Conservation (phyloP, 2,797 vertebrate genomes). For the Typhlichthys eigenmanni region DNA sequence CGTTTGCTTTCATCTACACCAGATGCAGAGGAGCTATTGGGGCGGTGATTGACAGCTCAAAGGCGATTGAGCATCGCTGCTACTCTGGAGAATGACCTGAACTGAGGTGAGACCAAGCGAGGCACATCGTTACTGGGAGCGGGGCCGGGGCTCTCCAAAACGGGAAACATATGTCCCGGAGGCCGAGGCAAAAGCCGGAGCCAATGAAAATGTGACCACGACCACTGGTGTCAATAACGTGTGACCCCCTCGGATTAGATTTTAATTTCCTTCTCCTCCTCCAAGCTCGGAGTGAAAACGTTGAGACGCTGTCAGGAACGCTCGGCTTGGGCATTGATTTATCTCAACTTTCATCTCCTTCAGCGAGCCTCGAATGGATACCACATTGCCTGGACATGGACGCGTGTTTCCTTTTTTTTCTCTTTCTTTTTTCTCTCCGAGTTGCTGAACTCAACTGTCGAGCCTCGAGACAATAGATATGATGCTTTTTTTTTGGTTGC, state of each 20-base stretch:
- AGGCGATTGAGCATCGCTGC: slow-evolving; percentile 1
- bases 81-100: slow-evolving; percentile 27
- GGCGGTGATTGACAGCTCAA: not conserved
- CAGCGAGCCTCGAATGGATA: slow-evolving; percentile 27
- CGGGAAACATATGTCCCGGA: slow-evolving; percentile 66
- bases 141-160: slow-evolving; percentile 48
- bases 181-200: slow-evolving; percentile 33
- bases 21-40: slow-evolving; percentile 49
- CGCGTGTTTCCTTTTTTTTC: no score
- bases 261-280: slow-evolving; percentile 59
- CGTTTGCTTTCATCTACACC: slow-evolving; percentile 50
- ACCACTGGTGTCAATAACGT: slow-evolving; percentile 60
- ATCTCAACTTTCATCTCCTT: slow-evolving; percentile 31
- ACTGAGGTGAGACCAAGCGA: not conserved
- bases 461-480: slow-evolving; percentile 2
- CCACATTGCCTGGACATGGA: slow-evolving; percentile 13
- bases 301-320: slow-evolving; percentile 37
- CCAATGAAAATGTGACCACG: slow-evolving; percentile 61
- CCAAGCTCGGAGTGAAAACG: slow-evolving; percentile 26
- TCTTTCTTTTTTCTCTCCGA: slow-evolving; percentile 5
- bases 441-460: slow-evolving; percentile 6
- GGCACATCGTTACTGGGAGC: not conserved
- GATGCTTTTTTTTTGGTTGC: no score
- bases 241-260: slow-evolving; percentile 62
- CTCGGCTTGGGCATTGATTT: slow-evolving; percentile 18